These are phyloP conservation scores for Molossus alvarezi DNA, from an alignment of 2,797 vertebrate species.

Conservation along the genomic window DNA sequence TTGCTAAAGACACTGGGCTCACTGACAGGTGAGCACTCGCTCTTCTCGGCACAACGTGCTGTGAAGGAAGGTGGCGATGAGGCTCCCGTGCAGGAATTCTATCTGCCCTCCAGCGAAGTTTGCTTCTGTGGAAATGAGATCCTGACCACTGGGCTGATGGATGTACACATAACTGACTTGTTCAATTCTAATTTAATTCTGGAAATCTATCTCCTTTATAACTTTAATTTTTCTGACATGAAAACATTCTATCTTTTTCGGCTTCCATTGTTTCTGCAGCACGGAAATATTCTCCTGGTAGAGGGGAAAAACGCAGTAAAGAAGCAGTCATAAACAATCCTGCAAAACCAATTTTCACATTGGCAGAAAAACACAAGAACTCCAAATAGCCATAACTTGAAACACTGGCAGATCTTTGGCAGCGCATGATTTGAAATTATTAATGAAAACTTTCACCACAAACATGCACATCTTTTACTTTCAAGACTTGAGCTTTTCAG, in stretches of 20 bases:
- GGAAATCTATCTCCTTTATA: slow-evolving; percentile 85
- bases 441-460: slow-evolving; percentile 76
- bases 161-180: slow-evolving; percentile 86
- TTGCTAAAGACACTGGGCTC: not conserved
- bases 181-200: slow-evolving; percentile 88
- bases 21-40: slow-evolving; percentile 48
- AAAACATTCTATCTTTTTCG: slow-evolving; percentile 83
- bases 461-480: slow-evolving; percentile 68
- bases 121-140: slow-evolving; percentile 85
- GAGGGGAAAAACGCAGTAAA: slow-evolving; percentile 7
- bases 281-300: slow-evolving; percentile 70
- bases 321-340: slow-evolving; percentile 82
- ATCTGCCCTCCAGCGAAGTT: slow-evolving; percentile 83
- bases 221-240: slow-evolving; percentile 87
- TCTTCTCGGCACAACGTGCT: slow-evolving; percentile 79
- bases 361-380: slow-evolving; percentile 80
- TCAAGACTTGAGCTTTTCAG: slow-evolving; percentile 55
- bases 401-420: slow-evolving; percentile 75
- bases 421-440: slow-evolving; percentile 72
- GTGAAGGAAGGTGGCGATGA: not conserved
- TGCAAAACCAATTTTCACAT: slow-evolving; percentile 84
- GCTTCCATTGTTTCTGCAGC: slow-evolving; percentile 72
- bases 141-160: slow-evolving; percentile 83
- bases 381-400: slow-evolving; percentile 79
- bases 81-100: slow-evolving; percentile 72